phyloP scores from a whole-genome alignment of 1,140 invertebrate genomes.

The Schlechtendalia chinensis region DNA sequence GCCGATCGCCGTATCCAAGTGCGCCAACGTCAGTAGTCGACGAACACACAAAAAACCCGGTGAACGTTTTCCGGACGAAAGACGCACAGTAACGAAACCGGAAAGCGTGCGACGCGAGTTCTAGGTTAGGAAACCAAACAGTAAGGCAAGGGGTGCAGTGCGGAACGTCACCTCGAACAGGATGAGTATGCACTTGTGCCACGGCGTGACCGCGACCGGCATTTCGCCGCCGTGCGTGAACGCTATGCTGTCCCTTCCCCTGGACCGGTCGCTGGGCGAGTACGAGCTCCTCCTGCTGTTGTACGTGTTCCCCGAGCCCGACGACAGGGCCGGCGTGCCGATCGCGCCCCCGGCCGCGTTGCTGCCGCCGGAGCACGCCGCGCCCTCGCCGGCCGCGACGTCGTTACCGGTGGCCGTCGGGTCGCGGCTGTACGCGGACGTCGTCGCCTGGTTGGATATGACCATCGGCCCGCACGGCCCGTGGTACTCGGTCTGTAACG shows the following conservation, averaged over 20 bases:
- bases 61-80: no score
- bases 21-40: no score
- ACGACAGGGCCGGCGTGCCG: constrained; percentile 15
- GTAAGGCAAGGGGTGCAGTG: no score
- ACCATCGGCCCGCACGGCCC: constrained; percentile 50
- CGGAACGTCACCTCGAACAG: constrained; percentile 58
- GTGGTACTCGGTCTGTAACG: constrained; percentile 48
- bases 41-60: no score
- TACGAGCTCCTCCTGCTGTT: constrained; percentile 56
- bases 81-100: no score
- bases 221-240: constrained; percentile 50
- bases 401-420: constrained; percentile 12
- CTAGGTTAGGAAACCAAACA: no score
- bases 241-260: constrained; percentile 56
- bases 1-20: no score
- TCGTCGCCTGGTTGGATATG: constrained; percentile 39
- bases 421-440: not conserved
- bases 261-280: constrained; percentile 57
- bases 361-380: not conserved
- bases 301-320: constrained; percentile 37
- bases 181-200: constrained; percentile 57
- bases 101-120: no score
- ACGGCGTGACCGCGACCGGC: constrained; percentile 57
- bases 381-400: not conserved
- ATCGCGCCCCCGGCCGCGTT: constrained; percentile 31